These are phyloP conservation scores for Diceros bicornis DNA, from an alignment of 2,797 vertebrate genomes.

Conservation along the genomic window DNA sequence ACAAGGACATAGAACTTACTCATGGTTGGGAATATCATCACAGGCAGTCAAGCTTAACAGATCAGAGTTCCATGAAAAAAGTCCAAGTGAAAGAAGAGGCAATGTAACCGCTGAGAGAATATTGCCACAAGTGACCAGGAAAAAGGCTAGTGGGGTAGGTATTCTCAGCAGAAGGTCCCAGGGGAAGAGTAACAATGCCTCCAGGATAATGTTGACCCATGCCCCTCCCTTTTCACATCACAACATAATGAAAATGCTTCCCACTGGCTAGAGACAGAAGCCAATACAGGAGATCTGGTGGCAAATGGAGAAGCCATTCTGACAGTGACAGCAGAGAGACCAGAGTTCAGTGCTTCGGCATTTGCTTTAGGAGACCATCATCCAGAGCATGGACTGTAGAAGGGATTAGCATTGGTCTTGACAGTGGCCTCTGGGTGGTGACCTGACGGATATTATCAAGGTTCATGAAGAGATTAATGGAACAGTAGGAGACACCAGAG, in stretches of 20 bases:
- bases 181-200: not conserved
- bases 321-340: not conserved
- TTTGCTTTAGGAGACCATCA: not conserved
- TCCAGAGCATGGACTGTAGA: not conserved
- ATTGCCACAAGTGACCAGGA: not conserved
- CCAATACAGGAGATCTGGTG: not conserved
- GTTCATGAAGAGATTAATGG: not conserved
- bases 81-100: not conserved
- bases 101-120: not conserved
- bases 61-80: not conserved
- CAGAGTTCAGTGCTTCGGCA: not conserved
- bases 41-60: not conserved
- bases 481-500: not conserved
- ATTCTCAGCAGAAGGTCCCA: not conserved
- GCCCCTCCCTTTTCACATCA: not conserved
- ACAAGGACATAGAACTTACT: not conserved
- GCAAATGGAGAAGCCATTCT: not conserved
- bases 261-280: not conserved
- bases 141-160: fast-evolving
- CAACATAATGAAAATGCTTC: not conserved
- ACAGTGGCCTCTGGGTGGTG: not conserved
- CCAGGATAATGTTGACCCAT: too few relatives aligned
- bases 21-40: not conserved
- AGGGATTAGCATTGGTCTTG: not conserved
- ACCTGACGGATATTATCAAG: not conserved